A percentile compares a stretch with the other conserved stretches of the same genome.
Conservation (phyloP, 1,140 invertebrate genomes). For the Zaprionus gabonicus region DNA sequence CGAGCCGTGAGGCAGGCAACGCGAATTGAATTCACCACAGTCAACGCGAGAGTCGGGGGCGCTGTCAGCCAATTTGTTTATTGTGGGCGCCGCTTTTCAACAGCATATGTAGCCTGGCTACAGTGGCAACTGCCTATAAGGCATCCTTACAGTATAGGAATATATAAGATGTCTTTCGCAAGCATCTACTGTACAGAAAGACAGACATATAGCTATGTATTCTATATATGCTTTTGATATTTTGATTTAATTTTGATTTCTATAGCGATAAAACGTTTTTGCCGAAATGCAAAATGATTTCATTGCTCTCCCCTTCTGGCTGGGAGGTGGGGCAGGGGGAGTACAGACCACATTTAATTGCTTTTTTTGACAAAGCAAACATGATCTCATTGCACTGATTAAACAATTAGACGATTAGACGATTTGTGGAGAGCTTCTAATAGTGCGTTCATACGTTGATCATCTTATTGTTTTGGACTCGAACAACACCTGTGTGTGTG, state of each 20-base stretch:
- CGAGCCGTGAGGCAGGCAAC: conserved; percentile 57
- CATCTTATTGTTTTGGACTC: conserved; percentile 41
- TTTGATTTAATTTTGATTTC: conserved; percentile 43
- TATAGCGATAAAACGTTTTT: conserved; percentile 36
- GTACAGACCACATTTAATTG: conserved; percentile 59
- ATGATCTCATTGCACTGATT: conserved; percentile 69
- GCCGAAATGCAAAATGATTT: conserved; percentile 64
- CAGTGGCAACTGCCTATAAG: background rate
- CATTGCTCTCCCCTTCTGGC: conserved; percentile 47
- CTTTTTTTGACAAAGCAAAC: conserved; percentile 64
- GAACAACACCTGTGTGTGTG: conserved; percentile 61
- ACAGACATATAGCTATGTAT: conserved; percentile 16
- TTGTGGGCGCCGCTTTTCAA: conserved; percentile 65
- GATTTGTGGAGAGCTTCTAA: conserved; percentile 15
- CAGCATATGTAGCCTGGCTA: conserved; percentile 34
- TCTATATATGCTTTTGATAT: conserved; percentile 22
- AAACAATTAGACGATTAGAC: conserved; percentile 36
- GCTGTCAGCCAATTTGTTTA: conserved; percentile 76
- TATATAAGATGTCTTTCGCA: background rate
- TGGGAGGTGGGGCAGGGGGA: background rate
- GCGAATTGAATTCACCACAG: conserved; percentile 75
- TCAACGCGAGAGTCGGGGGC: conserved; percentile 32
- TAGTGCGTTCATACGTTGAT: conserved; percentile 18
- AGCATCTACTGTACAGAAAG: background rate
- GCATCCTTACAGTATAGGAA: background rate